Evolutionary conservation across 1,140 invertebrate species (phyloP), one percentile per base, ranked within the genome.

Genomic region (Telenomus remus): DNA sequence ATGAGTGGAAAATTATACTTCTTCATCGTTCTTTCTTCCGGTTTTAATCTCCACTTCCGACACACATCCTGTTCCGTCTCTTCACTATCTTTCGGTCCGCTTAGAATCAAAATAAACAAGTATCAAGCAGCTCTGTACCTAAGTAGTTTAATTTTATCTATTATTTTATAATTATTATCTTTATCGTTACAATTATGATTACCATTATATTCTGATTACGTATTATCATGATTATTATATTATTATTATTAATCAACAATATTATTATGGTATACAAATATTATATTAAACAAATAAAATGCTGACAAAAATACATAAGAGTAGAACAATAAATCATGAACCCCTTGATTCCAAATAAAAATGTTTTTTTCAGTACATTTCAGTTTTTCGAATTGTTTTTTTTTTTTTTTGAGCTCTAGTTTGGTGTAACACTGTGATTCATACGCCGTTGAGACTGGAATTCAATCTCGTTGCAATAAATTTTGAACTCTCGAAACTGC

Each of bases 111-210:
- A 27, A 3, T 1, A 27, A 27, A 27, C 19, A 27, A 83, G 80
- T 82, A 85, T 83, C 82, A 84, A 82, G 84, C 83, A 85, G 81
- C 81, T 27, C 19, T 83, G 85, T 86, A 86, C 85, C 85, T 86
- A 85, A 85, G 81, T 85, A 86, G 85, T 74, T 79, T 78, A 78
- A 78, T 76, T 75, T 79, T 69, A 75, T 80, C 66, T 14, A 73
- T 80, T 76, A 79, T 79, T 78, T 27, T 27, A 27, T 27, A 1
- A 27, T 27, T 27, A 27, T 27, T 6, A 27, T 27, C n/a, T 74
- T 80, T 79, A 75, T 76, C 10, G 10, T 10, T 35, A 35, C 34
- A 10, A 35, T 35, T 35, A 35, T 35, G 10, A 6, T 35, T 10
- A 43, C 39, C 11, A 44, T 44, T 44, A 13, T 44, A 44, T 13